These are phyloP conservation scores for Saccostrea echinata DNA, from an alignment of 1,140 invertebrate genomes.

Conservation along the genomic window DNA sequence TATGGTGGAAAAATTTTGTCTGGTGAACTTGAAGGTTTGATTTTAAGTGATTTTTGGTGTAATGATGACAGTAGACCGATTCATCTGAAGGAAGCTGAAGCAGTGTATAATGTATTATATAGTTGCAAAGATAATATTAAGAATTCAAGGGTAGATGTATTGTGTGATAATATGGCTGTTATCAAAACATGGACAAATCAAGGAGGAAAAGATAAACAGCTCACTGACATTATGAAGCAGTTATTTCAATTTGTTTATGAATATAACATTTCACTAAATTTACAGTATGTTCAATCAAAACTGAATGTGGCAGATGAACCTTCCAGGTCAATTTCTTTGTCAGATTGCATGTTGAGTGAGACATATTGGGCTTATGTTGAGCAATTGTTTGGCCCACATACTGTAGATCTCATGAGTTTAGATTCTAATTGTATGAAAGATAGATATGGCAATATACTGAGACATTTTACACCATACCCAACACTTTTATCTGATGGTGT, in stretches of 20 bases:
- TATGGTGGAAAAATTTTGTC: neutral
- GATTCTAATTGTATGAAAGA: constrained; percentile 51
- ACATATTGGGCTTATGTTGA: neutral
- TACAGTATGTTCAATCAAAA: constrained; percentile 42
- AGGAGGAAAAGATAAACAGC: constrained; percentile 26
- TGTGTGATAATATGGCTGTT: constrained; percentile 54
- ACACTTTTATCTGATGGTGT: constrained; percentile 26
- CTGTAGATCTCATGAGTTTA: constrained; percentile 51
- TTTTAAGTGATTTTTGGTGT: constrained; percentile 26
- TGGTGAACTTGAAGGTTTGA: neutral
- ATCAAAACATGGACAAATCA: constrained; percentile 51
- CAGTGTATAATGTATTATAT: constrained; percentile 45
- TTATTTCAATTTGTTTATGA: neutral
- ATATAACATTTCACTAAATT: constrained; percentile 47
- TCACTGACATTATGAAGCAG: constrained; percentile 47
- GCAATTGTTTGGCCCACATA: constrained; percentile 28
- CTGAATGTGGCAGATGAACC: constrained; percentile 41
- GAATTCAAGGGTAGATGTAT: constrained; percentile 50
- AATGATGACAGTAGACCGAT: constrained; percentile 42
- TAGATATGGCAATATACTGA: constrained; percentile 8
- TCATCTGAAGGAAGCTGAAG: constrained; percentile 54
- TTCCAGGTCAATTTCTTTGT: constrained; percentile 34
- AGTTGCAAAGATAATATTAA: constrained; percentile 4
- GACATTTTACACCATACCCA: constrained; percentile 50
- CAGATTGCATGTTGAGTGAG: constrained; percentile 36